Percentiles rank a stretch among this genome's conserved stretches.
phyloP scores from a whole-genome alignment of 2,888 invertebrate species.

The Germaria angustata region DNA sequence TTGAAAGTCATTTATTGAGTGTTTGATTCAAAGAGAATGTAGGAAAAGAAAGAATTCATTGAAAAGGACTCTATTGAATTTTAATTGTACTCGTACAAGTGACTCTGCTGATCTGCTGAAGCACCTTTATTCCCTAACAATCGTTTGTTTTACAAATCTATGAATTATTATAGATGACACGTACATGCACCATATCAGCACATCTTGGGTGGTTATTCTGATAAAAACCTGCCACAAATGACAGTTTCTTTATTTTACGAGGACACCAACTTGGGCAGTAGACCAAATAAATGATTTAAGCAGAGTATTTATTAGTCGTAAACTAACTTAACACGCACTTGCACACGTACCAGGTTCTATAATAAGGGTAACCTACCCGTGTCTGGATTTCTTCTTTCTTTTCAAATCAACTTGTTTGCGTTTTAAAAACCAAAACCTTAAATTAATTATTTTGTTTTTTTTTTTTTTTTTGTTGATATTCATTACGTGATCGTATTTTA shows the following conservation, averaged over 20 bases:
- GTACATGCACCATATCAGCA: constrained; percentile 24
- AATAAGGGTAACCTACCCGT: constrained; percentile 58
- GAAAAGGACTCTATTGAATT: neutral
- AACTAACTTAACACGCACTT: constrained; percentile 1
- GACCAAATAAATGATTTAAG: constrained; percentile 59
- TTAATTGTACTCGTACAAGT: neutral
- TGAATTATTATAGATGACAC: constrained; percentile 52
- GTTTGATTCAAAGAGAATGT: neutral
- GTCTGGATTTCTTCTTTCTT: neutral
- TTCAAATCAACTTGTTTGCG: neutral
- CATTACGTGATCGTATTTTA: constrained; percentile 48
- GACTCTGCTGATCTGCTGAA: neutral
- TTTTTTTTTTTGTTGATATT: constrained; percentile 51
- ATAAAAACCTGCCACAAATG: constrained; percentile 57
- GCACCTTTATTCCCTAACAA: neutral
- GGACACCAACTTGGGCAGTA: constrained; percentile 38
- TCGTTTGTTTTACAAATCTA: constrained; percentile 24
- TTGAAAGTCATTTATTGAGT: neutral
- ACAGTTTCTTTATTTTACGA: constrained; percentile 62
- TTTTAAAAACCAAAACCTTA: constrained; percentile 10
- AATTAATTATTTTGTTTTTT: too few relatives aligned
- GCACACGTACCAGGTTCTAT: constrained; percentile 34
- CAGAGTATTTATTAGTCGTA: constrained; percentile 21
- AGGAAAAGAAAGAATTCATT: neutral
- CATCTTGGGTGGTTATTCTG: constrained; percentile 58